Percentiles rank a stretch among this genome's conserved stretches.
Evolutionary conservation across 1,140 invertebrate species (phyloP).

Genomic region (Heliconius eleuchia): DNA sequence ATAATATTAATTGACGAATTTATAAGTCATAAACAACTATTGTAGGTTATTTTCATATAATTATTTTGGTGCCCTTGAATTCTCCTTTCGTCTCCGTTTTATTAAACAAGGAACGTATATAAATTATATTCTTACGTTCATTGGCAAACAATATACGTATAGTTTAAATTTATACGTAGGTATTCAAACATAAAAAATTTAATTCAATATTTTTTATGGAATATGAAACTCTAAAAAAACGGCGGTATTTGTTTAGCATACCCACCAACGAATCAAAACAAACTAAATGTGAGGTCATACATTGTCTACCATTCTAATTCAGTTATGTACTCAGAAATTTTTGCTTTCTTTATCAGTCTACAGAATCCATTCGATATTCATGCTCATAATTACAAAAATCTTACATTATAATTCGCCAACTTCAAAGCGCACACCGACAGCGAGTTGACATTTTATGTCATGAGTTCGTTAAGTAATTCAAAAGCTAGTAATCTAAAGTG

Average conservation of each 20-base stretch:
- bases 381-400: background rate
- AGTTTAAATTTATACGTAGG: background rate
- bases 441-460: conserved; percentile 1
- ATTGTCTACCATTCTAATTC: conserved; percentile 9
- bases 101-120: background rate
- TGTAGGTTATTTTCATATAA: background rate
- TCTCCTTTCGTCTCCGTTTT: background rate
- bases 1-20: background rate
- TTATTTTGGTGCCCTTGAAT: background rate
- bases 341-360: background rate
- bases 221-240: background rate
- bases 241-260: background rate
- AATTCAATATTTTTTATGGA: no score
- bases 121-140: background rate
- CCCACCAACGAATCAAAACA: conserved; percentile 2
- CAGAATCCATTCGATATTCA: background rate
- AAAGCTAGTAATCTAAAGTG: background rate
- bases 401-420: background rate
- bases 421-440: background rate
- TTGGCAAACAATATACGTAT: background rate
- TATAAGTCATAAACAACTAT: background rate
- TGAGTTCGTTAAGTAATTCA: background rate
- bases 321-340: background rate
- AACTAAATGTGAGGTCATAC: background rate
- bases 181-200: no score